Percentiles rank a stretch among this genome's conserved stretches.
Evolutionary conservation across 2,113 vertebrate genomes (phyloP).

Genomic region (Rhinolophus ferrumequinum): DNA sequence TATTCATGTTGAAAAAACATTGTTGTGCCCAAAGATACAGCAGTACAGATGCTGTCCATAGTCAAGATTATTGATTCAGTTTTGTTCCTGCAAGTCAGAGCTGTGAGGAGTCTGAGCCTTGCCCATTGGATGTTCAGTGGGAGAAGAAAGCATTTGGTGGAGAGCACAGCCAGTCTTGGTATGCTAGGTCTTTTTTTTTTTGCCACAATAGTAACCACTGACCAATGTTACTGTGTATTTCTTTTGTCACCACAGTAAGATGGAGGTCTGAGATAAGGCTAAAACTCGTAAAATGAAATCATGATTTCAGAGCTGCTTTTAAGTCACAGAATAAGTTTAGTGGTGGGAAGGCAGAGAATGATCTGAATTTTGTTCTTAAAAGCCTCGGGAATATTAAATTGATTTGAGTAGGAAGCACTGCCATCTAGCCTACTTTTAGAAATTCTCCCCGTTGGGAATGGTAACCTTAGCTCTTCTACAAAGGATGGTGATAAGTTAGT

Average conservation of each 20-base stretch:
- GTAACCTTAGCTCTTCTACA: slow-evolving; percentile 12
- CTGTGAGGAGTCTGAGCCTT: background rate
- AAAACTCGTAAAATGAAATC: background rate
- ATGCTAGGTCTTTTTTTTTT: background rate
- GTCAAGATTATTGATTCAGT: background rate
- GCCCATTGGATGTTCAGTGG: background rate
- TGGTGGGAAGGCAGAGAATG: background rate
- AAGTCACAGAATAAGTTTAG: background rate
- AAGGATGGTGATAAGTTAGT: background rate
- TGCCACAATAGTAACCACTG: background rate
- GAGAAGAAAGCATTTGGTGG: background rate
- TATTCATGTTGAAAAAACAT: background rate
- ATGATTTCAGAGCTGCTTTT: slow-evolving; percentile 15
- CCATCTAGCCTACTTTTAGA: background rate
- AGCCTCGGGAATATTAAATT: background rate
- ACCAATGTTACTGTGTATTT: background rate
- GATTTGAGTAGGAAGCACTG: background rate
- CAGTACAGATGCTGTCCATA: background rate
- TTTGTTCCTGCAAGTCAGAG: background rate
- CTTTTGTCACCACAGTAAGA: background rate
- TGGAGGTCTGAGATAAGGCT: background rate
- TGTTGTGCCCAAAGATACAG: background rate
- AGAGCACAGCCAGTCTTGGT: background rate
- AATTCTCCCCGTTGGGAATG: background rate
- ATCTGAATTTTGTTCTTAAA: background rate